Evolutionary conservation across 2,797 vertebrate genomes (phyloP), one percentile per base, ranked within the genome.

Genomic region (Amblyraja radiata): DNA sequence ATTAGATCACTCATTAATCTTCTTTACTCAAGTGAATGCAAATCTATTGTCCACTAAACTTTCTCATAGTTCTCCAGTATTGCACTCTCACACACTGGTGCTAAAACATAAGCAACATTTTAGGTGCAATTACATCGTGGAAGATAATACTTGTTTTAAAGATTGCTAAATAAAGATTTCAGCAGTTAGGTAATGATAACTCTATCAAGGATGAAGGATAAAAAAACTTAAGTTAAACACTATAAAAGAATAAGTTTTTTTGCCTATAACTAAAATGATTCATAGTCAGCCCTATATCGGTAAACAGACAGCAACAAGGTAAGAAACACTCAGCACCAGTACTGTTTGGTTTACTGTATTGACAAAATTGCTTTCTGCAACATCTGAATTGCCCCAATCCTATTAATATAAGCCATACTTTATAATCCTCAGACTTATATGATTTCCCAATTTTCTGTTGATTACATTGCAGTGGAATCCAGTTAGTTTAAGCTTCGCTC

Each of bases 401-500:
- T 74, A 91, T 91, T 91, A 91, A 91, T 39, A 3, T 91, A 91
- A 91, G 71, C 36, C 46, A 36, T 23, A 54, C 39, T 46, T 18
- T 74, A 54, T 91, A 91, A 91, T 91, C 90, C 68, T 23, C 10
- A 16, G 36, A 13, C 9, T 73, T 54, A 32, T 71, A 71, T 28
- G 39, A 91, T 54, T 91, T 74, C 54, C 39, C 68, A 32, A 74
- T 91, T 91, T 91, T 91, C 90, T 28, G 68, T 91, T 73, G 68
- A 91, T 91, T 39, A 18, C 90, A 74, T 25, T 91, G 90, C 36
- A 74, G 68, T 39, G 90, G 90, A 91, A 91, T 91, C 71, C 90
- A 46, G 71, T 91, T 91, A 74, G 32, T 54, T 23, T 91, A 91
- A 91, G 90, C 90, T 74, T 28, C 39, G 36, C 84, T 74, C 36